Conservation (phyloP, 2,888 invertebrate species). For the Cataglyphis rosenhaueri region DNA sequence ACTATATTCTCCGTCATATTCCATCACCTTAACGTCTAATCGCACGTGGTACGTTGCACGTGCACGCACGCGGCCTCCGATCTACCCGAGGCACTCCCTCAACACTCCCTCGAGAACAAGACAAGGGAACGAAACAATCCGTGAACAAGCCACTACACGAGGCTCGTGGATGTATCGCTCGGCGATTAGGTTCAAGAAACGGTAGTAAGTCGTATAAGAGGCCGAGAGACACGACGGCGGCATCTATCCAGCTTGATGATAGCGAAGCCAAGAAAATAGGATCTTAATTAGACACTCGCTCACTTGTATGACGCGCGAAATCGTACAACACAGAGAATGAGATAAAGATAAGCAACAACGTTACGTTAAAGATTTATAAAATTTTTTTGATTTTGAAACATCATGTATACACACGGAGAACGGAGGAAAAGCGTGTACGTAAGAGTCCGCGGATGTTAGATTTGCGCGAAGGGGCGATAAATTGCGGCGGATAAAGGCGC, state of each 20-base stretch:
- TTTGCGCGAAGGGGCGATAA: constrained; percentile 58
- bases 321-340: constrained; percentile 7
- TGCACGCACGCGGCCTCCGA: constrained; percentile 31
- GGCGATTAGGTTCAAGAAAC: constrained; percentile 71
- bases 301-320: not conserved
- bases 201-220: constrained; percentile 60
- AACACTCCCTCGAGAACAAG: constrained; percentile 48
- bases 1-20: constrained; percentile 56
- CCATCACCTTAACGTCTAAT: constrained; percentile 50
- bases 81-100: constrained; percentile 15
- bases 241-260: constrained; percentile 6
- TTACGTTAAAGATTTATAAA: not conserved
- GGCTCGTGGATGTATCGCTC: constrained; percentile 68
- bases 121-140: constrained; percentile 70
- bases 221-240: constrained; percentile 58
- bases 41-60: constrained; percentile 51
- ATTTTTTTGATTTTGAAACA: constrained; percentile 4
- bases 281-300: constrained; percentile 42
- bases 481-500: constrained; percentile 62
- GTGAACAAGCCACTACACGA: constrained; percentile 74
- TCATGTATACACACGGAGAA: not conserved
- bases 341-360: not conserved
- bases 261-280: constrained; percentile 2
- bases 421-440: constrained; percentile 10
- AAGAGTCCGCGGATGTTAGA: constrained; percentile 18